Evolutionary conservation across 2,888 invertebrate species (phyloP).

Genomic region (Aphodius granarius): DNA sequence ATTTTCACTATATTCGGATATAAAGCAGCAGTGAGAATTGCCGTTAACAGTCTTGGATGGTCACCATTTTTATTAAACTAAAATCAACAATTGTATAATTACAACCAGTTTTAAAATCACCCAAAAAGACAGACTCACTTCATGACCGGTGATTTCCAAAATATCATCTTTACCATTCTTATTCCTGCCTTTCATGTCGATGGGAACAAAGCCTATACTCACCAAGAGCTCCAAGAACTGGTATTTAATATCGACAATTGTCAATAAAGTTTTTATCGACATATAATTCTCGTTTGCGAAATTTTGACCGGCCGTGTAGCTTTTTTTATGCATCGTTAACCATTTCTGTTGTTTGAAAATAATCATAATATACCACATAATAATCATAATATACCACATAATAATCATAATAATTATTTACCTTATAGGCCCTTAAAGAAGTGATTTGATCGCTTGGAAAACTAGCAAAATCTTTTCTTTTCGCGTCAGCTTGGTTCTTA

Average conservation of each 20-base stretch:
- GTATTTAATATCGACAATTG: conserved; percentile 84
- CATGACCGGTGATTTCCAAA: conserved; percentile 59
- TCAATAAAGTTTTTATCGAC: conserved; percentile 78
- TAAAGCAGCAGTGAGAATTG: conserved; percentile 86
- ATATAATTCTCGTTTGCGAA: conserved; percentile 86
- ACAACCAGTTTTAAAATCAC: conserved; percentile 2
- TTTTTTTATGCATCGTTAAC: conserved; percentile 70
- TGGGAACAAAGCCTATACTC: conserved; percentile 77
- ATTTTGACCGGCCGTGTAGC: conserved; percentile 70
- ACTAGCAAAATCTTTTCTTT: conserved; percentile 74
- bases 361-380: conserved; percentile 28
- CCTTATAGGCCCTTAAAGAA: conserved; percentile 81
- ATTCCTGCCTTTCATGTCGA: conserved; percentile 61
- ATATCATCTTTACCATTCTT: conserved; percentile 66
- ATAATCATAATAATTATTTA: conserved; percentile 49
- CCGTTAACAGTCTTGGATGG: conserved; percentile 73
- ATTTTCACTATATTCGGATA: conserved; percentile 92
- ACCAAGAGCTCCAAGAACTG: conserved; percentile 75
- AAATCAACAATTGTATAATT: conserved; percentile 39
- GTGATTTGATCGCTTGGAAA: conserved; percentile 90
- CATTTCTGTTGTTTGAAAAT: conserved; percentile 71
- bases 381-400: neutral
- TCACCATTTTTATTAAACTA: conserved; percentile 75
- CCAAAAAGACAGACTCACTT: conserved; percentile 47
- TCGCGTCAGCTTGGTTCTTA: conserved; percentile 69